Conservation (phyloP, 1,140 invertebrate species). For the Zaprionus camerounensis region DNA sequence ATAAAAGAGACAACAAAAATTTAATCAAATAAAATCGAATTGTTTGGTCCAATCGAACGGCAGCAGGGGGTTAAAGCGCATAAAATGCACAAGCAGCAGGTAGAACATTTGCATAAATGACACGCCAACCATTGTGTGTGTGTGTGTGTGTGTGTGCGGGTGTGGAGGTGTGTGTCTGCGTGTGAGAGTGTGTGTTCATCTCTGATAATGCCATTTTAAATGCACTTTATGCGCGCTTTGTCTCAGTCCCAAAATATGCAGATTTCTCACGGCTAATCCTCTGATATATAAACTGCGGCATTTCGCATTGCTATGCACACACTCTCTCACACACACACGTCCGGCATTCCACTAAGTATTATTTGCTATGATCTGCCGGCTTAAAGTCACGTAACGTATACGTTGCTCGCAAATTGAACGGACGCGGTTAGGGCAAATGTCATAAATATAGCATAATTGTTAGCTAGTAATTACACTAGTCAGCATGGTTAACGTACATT, state of each 20-base stretch:
- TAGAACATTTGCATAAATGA: constrained; percentile 69
- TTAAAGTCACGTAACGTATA: constrained; percentile 36
- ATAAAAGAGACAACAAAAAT: constrained; percentile 54
- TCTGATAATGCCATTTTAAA: constrained; percentile 72
- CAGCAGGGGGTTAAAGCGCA: constrained; percentile 35
- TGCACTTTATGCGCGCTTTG: constrained; percentile 77
- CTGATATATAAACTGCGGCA: constrained; percentile 61
- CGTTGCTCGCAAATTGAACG: background rate
- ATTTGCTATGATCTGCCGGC: constrained; percentile 27
- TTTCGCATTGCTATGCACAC: constrained; percentile 50
- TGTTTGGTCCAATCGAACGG: constrained; percentile 67
- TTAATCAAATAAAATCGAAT: constrained; percentile 79
- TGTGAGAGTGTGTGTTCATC: constrained; percentile 25
- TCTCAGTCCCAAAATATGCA: constrained; percentile 73
- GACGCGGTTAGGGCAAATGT: background rate
- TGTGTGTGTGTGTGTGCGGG: constrained; percentile 8
- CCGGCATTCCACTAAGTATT: constrained; percentile 13
- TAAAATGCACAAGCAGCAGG: constrained; percentile 67
- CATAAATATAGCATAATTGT: background rate
- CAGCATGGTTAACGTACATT: background rate
- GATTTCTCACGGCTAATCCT: constrained; percentile 60
- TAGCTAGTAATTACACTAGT: background rate
- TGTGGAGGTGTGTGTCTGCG: constrained; percentile 1
- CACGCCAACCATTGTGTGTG: background rate
- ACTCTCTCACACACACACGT: constrained; percentile 2